phyloP scores from a whole-genome alignment of 2,888 invertebrate genomes.

The Hirtodrosophila trivittata region DNA sequence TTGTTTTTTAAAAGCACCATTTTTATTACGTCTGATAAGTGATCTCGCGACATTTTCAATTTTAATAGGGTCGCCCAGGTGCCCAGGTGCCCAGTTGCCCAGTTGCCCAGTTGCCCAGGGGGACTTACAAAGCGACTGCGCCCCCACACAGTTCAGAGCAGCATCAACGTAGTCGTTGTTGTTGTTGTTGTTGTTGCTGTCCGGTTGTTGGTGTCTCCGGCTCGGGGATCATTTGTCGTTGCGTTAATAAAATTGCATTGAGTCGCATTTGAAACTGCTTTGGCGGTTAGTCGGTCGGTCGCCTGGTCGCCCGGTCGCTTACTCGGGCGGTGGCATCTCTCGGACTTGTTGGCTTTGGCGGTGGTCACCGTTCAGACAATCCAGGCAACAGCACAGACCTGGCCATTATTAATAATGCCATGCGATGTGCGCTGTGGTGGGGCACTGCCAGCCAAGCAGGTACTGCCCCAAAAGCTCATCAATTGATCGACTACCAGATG shows the following conservation, averaged over 20 bases:
- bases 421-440: slow-evolving; percentile 59
- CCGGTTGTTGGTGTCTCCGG: slow-evolving; percentile 35
- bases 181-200: slow-evolving; percentile 1
- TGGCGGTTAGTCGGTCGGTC: slow-evolving; percentile 50
- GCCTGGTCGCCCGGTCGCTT: background rate
- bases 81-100: slow-evolving; percentile 22
- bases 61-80: slow-evolving; percentile 75
- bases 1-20: slow-evolving; percentile 82
- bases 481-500: slow-evolving; percentile 18
- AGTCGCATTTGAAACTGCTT: slow-evolving; percentile 82
- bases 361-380: slow-evolving; percentile 63
- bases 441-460: slow-evolving; percentile 27
- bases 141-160: slow-evolving; percentile 46
- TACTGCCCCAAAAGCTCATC: background rate
- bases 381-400: slow-evolving; percentile 41
- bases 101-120: slow-evolving; percentile 48
- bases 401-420: slow-evolving; percentile 72
- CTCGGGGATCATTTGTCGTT: slow-evolving; percentile 77
- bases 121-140: slow-evolving; percentile 46
- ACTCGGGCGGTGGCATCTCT: background rate
- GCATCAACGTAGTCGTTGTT: slow-evolving; percentile 3
- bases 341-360: slow-evolving; percentile 61
- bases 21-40: slow-evolving; percentile 79
- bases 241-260: slow-evolving; percentile 82
- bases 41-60: slow-evolving; percentile 81